Evolutionary conservation across 2,888 invertebrate genomes (phyloP).

Genomic region (Hemaris fuciformis): DNA sequence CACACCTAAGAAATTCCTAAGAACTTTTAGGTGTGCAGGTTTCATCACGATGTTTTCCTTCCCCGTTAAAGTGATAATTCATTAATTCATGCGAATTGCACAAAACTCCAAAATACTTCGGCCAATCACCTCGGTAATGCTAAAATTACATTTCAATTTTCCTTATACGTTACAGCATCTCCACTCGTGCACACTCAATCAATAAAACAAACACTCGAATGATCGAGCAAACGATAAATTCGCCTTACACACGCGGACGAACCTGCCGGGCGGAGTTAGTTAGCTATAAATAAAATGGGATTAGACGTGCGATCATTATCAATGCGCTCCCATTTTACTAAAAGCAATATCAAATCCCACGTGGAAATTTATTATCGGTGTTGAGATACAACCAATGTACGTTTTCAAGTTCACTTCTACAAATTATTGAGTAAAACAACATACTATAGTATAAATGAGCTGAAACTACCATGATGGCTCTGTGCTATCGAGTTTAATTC

Average conservation of each 20-base stretch:
- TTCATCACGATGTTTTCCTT: too few relatives aligned
- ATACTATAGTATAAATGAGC: too few relatives aligned
- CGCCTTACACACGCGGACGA: not conserved
- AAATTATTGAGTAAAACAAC: too few relatives aligned
- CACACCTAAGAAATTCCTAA: too few relatives aligned
- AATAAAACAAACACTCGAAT: not conserved
- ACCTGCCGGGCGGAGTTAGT: not conserved
- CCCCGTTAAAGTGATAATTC: too few relatives aligned
- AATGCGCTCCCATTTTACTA: not conserved
- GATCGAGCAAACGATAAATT: not conserved
- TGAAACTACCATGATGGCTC: too few relatives aligned
- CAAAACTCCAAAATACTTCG: not conserved
- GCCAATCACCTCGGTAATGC: not conserved
- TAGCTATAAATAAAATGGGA: not conserved
- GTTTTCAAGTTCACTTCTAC: not conserved
- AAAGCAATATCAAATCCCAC: not conserved
- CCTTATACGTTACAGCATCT: conserved; percentile 16
- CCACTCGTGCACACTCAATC: conserved; percentile 6
- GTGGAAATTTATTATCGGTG: not conserved
- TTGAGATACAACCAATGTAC: not conserved
- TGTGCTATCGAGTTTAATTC: too few relatives aligned
- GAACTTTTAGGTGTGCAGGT: too few relatives aligned
- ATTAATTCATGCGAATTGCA: not conserved
- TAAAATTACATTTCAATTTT: not conserved
- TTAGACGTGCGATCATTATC: not conserved